These are phyloP conservation scores for Volucella zonaria DNA, from an alignment of 2,888 invertebrate species.

Conservation along the genomic window DNA sequence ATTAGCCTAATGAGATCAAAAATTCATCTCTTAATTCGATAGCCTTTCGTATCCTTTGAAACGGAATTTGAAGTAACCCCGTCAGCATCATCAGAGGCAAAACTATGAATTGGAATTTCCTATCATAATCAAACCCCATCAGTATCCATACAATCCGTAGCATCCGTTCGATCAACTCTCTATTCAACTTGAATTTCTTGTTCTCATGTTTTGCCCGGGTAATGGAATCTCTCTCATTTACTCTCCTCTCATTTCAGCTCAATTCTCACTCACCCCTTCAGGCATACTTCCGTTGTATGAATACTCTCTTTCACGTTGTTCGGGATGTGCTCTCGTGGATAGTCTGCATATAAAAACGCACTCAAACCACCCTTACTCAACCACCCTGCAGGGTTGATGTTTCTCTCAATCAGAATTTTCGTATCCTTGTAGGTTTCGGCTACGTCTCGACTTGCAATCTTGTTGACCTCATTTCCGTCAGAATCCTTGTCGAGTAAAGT, in stretches of 20 bases:
- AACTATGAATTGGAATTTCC: too few relatives aligned
- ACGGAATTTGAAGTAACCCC: too few relatives aligned
- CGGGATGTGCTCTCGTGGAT: slow-evolving; percentile 35
- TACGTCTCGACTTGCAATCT: slow-evolving; percentile 61
- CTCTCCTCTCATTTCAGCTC: background rate
- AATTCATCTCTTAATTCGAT: too few relatives aligned
- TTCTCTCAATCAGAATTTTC: slow-evolving; percentile 47
- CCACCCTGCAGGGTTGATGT: slow-evolving; percentile 20
- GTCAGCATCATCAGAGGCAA: too few relatives aligned
- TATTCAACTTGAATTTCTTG: background rate
- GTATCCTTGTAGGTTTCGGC: slow-evolving; percentile 54
- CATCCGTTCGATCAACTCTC: too few relatives aligned
- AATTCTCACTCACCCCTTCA: background rate
- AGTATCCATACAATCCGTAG: too few relatives aligned
- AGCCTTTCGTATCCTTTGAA: too few relatives aligned
- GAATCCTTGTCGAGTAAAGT: slow-evolving; percentile 63
- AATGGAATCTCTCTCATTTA: slow-evolving; percentile 22
- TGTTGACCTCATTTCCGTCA: slow-evolving; percentile 73
- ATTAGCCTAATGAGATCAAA: too few relatives aligned
- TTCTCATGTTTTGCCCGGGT: slow-evolving; percentile 54
- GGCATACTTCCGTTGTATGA: background rate
- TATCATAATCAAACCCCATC: too few relatives aligned
- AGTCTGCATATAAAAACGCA: background rate
- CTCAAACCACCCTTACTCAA: background rate
- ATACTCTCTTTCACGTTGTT: slow-evolving; percentile 16